Evolutionary conservation across 2,797 vertebrate species (phyloP), one percentile per base, ranked within the genome.

Genomic region (Adrianichthys oophorus): DNA sequence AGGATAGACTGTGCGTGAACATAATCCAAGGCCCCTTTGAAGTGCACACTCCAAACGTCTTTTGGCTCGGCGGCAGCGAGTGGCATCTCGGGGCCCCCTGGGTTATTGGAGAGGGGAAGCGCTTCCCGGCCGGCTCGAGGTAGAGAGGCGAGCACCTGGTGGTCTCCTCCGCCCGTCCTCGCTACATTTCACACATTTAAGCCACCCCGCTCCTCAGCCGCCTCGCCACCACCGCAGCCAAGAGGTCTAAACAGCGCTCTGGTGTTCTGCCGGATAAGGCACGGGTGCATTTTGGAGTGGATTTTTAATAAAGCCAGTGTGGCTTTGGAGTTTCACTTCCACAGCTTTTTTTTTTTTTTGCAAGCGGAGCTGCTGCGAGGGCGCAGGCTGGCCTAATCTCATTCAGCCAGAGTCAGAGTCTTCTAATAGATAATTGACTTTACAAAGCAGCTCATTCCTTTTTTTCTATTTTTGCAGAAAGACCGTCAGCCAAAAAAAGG

Each of bases 1-100:
- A 83, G 91, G 91, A 91, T 83, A 87, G 78, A 78, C 84, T 82
- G 80, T 78, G 84, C 71, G 65, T 54, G 76, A 85, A 89, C 88
- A 87, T 92, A 92, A 92, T 93, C 91, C 90, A 64, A 81, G 78
- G 58, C 78, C 76, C 67, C 91, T 93, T 84, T 93, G 92, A 91
- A 84, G 83, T 75, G 82, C 88, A 84, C 90, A 88, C 91, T 92
- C 84, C 83, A 87, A 89, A 92, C 91, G 87, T 90, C 85, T 90
- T 90, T 89, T 89, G 91, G 91, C 90, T 87, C 72, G 62, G 77
- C 73, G 60, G 76, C 82, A 56, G 84, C 73, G 80, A 86, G 89
- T 79, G 84, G 75, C 85, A 80, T 86, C 85, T 87, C 85, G 79
- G 59, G 79, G 61, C 80, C 84, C 83, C 78, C 71, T 71, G 83